phyloP scores from a whole-genome alignment of 2,113 vertebrate genomes.

The Sprattus sprattus region DNA sequence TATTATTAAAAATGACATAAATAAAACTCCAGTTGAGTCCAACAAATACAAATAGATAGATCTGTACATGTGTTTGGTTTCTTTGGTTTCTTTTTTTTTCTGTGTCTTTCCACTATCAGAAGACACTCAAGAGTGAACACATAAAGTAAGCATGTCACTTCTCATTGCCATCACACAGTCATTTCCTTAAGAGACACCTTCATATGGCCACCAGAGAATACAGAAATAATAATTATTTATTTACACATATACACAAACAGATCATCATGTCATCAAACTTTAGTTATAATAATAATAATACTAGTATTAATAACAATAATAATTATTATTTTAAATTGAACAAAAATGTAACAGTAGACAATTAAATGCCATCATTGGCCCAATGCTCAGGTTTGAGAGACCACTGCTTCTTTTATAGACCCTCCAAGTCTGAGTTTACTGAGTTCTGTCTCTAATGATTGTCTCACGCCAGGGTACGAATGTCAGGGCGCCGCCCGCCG shows the following conservation, averaged over 20 bases:
- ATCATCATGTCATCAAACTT: slow-evolving; percentile 39
- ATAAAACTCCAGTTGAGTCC: slow-evolving; percentile 68
- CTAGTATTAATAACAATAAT: slow-evolving; percentile 23
- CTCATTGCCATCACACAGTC: slow-evolving; percentile 36
- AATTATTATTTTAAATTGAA: slow-evolving; percentile 12
- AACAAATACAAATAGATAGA: slow-evolving; percentile 71
- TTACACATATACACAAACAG: slow-evolving; percentile 74
- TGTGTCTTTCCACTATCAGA: not conserved
- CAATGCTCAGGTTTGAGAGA: slow-evolving; percentile 21
- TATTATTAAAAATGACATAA: slow-evolving; percentile 78
- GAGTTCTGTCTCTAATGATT: not conserved
- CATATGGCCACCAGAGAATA: slow-evolving; percentile 47
- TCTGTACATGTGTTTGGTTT: slow-evolving; percentile 69
- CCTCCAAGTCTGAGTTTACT: slow-evolving; percentile 17
- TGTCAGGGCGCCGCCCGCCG: not conserved
- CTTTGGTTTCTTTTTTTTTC: not conserved
- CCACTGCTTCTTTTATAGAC: not conserved
- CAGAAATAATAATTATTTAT: slow-evolving; percentile 71
- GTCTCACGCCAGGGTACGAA: not conserved
- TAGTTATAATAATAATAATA: slow-evolving; percentile 37
- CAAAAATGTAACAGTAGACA: not conserved
- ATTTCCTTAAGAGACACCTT: slow-evolving; percentile 45
- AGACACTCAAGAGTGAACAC: not conserved
- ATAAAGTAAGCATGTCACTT: slow-evolving; percentile 44
- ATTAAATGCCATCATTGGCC: slow-evolving; percentile 36